phyloP scores from a whole-genome alignment of 2,888 invertebrate genomes.

The Busseola fusca region DNA sequence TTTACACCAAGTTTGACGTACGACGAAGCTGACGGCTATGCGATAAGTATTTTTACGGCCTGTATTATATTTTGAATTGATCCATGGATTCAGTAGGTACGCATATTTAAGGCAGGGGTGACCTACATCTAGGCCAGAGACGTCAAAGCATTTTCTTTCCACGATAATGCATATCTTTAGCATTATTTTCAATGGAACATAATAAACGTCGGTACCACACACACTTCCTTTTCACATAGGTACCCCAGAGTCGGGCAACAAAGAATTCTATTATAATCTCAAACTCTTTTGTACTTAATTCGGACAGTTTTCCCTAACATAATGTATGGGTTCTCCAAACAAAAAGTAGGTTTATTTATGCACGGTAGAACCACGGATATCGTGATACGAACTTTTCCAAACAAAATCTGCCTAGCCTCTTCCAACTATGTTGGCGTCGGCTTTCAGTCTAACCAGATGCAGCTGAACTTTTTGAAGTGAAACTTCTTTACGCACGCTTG shows the following conservation, averaged over 20 bases:
- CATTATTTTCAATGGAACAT: neutral
- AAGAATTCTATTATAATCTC: conserved; percentile 26
- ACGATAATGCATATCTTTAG: conserved; percentile 10
- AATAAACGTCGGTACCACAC: conserved; percentile 7
- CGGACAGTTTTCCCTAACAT: neutral
- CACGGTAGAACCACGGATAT: too few species aligned
- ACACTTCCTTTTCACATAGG: conserved; percentile 17
- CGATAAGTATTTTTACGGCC: too few species aligned
- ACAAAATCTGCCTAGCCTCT: too few species aligned
- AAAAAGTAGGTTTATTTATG: neutral
- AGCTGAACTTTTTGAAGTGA: too few species aligned
- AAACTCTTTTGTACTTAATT: conserved; percentile 19
- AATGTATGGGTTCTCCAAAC: neutral
- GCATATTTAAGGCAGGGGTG: neutral
- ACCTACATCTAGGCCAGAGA: neutral
- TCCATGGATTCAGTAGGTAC: neutral
- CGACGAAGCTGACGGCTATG: too few species aligned
- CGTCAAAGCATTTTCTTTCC: conserved; percentile 6
- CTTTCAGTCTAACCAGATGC: too few species aligned
- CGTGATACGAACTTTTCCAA: neutral
- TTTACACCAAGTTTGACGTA: too few species aligned
- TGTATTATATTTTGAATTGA: neutral
- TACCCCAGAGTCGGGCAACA: neutral
- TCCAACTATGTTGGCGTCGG: too few species aligned
- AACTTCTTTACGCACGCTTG: too few species aligned